Conservation (phyloP, 2,113 vertebrate species). For the Irena cyanogastra region DNA sequence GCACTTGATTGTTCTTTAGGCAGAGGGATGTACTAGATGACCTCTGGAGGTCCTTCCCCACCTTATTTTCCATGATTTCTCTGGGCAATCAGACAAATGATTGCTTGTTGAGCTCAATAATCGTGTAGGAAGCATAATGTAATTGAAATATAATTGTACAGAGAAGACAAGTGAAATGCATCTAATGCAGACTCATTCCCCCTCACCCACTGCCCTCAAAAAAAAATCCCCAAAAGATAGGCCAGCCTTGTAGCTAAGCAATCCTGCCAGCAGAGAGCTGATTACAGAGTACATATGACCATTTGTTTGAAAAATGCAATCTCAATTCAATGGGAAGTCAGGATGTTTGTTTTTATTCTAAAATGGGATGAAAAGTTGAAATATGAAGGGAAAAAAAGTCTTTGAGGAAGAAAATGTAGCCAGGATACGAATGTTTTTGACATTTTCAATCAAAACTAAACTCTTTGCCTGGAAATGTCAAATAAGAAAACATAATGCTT, state of each 20-base stretch:
- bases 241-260: background rate
- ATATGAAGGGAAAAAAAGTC: conserved; percentile 33
- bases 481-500: conserved; percentile 66
- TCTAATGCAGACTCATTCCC: background rate
- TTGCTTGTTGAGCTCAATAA: conserved; percentile 33
- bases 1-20: background rate
- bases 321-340: conserved; percentile 33
- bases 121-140: background rate
- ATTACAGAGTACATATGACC: background rate
- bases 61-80: conserved; percentile 10
- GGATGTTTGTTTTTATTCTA: conserved; percentile 63
- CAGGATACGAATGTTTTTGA: conserved; percentile 65
- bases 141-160: background rate
- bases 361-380: conserved; percentile 62
- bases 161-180: background rate
- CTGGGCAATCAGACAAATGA: background rate
- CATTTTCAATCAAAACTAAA: conserved; percentile 68
- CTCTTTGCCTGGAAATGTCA: conserved; percentile 66
- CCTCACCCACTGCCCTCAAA: background rate
- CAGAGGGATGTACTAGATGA: background rate
- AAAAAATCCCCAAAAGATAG: background rate
- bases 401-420: conserved; percentile 53
- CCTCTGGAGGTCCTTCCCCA: background rate
- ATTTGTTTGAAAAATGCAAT: conserved; percentile 48
- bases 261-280: background rate